A percentile compares a stretch with the other conserved stretches of the same genome.
phyloP scores from a whole-genome alignment of 2,113 vertebrate species.

The Poeciliopsis prolifica region DNA sequence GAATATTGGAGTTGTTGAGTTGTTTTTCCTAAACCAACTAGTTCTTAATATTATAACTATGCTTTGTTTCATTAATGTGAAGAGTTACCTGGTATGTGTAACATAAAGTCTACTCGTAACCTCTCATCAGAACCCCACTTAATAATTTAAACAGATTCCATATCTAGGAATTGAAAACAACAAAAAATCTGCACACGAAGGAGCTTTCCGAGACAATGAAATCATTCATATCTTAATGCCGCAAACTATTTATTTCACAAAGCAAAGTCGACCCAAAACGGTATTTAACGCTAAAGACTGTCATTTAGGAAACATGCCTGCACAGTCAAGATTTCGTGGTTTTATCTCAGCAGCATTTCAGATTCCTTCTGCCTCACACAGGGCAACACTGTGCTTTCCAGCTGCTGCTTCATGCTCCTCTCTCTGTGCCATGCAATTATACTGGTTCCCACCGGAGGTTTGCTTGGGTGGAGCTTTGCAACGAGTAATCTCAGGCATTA shows the following conservation, averaged over 20 bases:
- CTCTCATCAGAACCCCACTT: not conserved
- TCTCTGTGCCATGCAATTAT: conserved; percentile 67
- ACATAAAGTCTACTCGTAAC: not conserved
- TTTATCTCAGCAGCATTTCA: conserved; percentile 51
- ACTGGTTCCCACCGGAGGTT: conserved; percentile 70
- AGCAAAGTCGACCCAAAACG: conserved; percentile 27
- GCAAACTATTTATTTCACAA: conserved; percentile 22
- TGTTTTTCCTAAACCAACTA: not conserved
- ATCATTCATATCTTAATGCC: conserved; percentile 15
- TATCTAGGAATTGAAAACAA: not conserved
- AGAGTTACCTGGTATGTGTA: not conserved
- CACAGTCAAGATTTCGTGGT: conserved; percentile 29
- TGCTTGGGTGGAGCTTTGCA: conserved; percentile 65
- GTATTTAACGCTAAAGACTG: conserved; percentile 40
- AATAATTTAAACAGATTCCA: not conserved
- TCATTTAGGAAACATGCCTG: conserved; percentile 37
- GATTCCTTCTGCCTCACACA: conserved; percentile 46
- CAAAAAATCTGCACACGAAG: not conserved
- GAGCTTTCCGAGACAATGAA: conserved; percentile 2
- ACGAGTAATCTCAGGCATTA: conserved; percentile 62
- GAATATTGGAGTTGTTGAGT: not conserved
- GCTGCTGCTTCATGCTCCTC: conserved; percentile 68
- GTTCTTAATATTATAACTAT: not conserved
- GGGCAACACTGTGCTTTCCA: conserved; percentile 48
- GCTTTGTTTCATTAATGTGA: not conserved